Evolutionary conservation across 2,888 invertebrate genomes (phyloP), one percentile per base, ranked within the genome.

Genomic region (Drosophila flavopinicola): DNA sequence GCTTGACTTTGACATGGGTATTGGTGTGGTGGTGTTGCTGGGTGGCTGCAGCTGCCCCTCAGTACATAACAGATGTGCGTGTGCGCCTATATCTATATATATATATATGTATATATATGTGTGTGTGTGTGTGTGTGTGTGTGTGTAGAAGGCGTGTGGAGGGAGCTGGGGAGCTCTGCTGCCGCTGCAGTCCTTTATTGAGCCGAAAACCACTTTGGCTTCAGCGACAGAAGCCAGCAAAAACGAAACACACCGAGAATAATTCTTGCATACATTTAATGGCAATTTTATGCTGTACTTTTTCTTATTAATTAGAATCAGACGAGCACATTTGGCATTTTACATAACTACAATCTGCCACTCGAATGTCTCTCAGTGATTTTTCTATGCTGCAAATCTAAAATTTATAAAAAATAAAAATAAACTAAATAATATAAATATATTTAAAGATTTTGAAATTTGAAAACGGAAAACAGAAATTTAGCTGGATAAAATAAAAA

Each of bases 141-240:
- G 7, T 33, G n/a, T 5, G 7, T 7, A 35, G 1, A 17, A 30
- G 30, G 10, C 3, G 5, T 25, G 6, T 6, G 1, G 6, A 20
- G 51, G 17, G 41, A 29, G 37, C 20, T 9, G 41, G 27, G 27
- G 49, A 13, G 37, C 45, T 60, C 45, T 59, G 48, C 39, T 45
- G 59, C 57, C 6, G 70, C 84, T 83, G 83, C 83, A 83, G 82
- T 86, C 87, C 78, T 84, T 83, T 86, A 83, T 86, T 57, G 69
- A 52, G 75, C 67, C 72, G 13, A 41, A 37, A 9, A 32, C 54
- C 63, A 54, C 65, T 68, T 68, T 61, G 68, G 68, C 60, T 68
- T 68, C 68, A 54, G 35, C 59, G 37, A 24, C 58, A 37, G 51
- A 42, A 37, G 51, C 42, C 56, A 32, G 24, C 11, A 27, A 32